Percentiles rank a stretch among this genome's conserved stretches.
Conservation (phyloP, 2,113 vertebrate genomes). For the Strix aluco region DNA sequence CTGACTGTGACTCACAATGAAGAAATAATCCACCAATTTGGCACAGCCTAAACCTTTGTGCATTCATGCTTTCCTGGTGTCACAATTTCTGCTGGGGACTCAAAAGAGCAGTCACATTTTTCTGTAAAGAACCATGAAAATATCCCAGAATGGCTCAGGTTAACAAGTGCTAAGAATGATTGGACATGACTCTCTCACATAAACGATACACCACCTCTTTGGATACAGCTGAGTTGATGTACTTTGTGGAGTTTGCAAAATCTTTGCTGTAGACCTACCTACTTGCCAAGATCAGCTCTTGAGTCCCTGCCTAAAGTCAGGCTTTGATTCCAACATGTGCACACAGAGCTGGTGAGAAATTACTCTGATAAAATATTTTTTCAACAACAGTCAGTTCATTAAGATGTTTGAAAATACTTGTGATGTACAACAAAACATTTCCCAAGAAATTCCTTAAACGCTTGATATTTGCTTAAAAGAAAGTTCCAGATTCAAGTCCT, state of each 20-base stretch:
- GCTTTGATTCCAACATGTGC: background rate
- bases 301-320: background rate
- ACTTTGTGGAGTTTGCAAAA: background rate
- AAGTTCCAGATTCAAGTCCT: background rate
- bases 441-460: background rate
- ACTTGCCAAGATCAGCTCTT: background rate
- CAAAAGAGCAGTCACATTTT: background rate
- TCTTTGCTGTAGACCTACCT: background rate
- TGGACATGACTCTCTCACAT: background rate
- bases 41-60: background rate
- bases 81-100: background rate
- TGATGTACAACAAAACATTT: background rate
- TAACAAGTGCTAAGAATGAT: background rate
- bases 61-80: background rate
- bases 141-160: background rate
- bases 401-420: background rate
- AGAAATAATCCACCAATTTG: background rate
- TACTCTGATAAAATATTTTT: background rate
- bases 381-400: background rate
- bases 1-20: background rate
- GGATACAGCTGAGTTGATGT: background rate
- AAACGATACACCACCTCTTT: background rate
- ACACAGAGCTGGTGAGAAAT: background rate
- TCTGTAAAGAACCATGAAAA: background rate
- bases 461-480: background rate